Evolutionary conservation across 2,113 vertebrate genomes (phyloP).

Genomic region (Hydrolagus affinis): DNA sequence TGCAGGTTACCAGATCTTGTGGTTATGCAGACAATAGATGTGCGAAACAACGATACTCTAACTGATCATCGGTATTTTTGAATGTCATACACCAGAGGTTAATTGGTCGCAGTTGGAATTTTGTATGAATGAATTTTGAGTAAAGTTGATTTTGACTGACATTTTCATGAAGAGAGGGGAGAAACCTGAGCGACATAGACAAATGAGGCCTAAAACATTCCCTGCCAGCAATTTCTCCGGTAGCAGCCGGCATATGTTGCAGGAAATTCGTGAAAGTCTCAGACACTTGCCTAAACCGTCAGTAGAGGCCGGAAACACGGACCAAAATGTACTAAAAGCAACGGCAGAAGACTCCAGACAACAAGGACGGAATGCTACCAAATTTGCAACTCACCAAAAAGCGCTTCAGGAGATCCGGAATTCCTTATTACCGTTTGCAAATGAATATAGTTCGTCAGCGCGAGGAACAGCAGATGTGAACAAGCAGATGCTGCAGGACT

Average conservation of each 20-base stretch:
- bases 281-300: slow-evolving; percentile 83
- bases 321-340: slow-evolving; percentile 64
- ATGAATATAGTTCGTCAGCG: slow-evolving; percentile 61
- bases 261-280: slow-evolving; percentile 92
- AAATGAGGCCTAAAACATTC: slow-evolving; percentile 98
- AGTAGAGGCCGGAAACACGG: slow-evolving; percentile 66
- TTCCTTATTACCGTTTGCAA: slow-evolving; percentile 83
- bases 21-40: not conserved
- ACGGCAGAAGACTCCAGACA: slow-evolving; percentile 72
- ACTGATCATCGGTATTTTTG: not conserved
- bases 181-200: slow-evolving; percentile 92
- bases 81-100: not conserved
- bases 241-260: slow-evolving; percentile 93
- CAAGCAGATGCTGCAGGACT: slow-evolving; percentile 73
- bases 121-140: slow-evolving; percentile 47
- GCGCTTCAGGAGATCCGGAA: slow-evolving; percentile 88
- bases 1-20: slow-evolving; percentile 1
- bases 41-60: not conserved
- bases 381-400: slow-evolving; percentile 78
- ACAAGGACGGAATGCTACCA: slow-evolving; percentile 70
- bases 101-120: slow-evolving; percentile 31
- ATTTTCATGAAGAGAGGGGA: slow-evolving; percentile 96
- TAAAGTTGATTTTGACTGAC: slow-evolving; percentile 63
- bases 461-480: slow-evolving; percentile 64
- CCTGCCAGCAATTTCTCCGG: slow-evolving; percentile 85